Conservation (phyloP, 2,113 vertebrate genomes). For the Pelmatolapia mariae region DNA sequence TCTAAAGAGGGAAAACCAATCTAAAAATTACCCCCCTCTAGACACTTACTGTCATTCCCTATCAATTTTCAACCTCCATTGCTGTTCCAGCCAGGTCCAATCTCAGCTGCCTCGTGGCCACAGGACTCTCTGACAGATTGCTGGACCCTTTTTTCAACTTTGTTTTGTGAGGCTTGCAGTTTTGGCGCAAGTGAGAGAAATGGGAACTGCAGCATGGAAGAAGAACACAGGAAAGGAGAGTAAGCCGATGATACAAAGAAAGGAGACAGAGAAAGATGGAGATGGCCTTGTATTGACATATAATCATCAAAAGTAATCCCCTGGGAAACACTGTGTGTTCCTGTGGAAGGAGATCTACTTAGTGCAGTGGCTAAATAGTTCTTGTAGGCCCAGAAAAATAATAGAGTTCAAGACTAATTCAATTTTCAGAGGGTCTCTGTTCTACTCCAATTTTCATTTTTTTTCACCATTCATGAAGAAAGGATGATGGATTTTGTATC, state of each 20-base stretch:
- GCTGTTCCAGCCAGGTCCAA: constrained; percentile 39
- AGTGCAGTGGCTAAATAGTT: neutral
- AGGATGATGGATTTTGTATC: neutral
- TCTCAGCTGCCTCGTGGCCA: constrained; percentile 56
- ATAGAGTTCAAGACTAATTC: neutral
- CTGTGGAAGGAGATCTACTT: neutral
- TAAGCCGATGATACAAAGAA: neutral
- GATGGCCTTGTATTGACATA: neutral
- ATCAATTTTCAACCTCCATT: constrained; percentile 48
- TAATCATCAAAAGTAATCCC: neutral
- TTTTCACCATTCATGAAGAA: neutral
- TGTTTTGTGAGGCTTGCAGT: neutral
- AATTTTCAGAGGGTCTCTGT: neutral
- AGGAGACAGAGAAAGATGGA: neutral
- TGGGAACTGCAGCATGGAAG: neutral
- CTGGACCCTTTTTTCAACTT: constrained; percentile 21
- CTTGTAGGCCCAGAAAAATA: neutral
- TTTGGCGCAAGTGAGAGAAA: neutral
- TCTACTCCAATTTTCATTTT: neutral
- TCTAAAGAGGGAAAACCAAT: constrained; percentile 33
- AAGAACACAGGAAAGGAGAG: neutral
- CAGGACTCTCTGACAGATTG: constrained; percentile 42
- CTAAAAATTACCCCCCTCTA: constrained; percentile 34
- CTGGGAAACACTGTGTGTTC: neutral
- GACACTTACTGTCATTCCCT: constrained; percentile 51